phyloP scores from a whole-genome alignment of 2,113 vertebrate species.

The rat (Rattus norvegicus) region GRCr8 NC_086039.1:92617501-92618000 shows the following conservation, averaged over 20 bases:
- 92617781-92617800: too few relatives aligned
- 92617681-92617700: neutral
- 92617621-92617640: neutral
- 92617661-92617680: neutral
- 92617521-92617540: neutral
- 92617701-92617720: neutral
- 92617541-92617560: neutral
- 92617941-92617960: too few relatives aligned
- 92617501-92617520: neutral
- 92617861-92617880: too few relatives aligned
- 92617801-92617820: too few relatives aligned
- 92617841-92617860: neutral
- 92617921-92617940: too few relatives aligned
- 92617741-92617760: too few relatives aligned
- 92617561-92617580: neutral
- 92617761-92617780: too few relatives aligned
- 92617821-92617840: neutral
- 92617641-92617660: conserved; percentile 8
- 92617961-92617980: too few relatives aligned
- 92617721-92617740: too few relatives aligned
- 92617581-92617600: neutral
- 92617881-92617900: too few relatives aligned
- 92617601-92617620: neutral
- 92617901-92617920: too few relatives aligned
- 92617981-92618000: too few relatives aligned